Evolutionary conservation across 2,888 invertebrate genomes (phyloP).

Genomic region (Psylliodes chrysocephalus): DNA sequence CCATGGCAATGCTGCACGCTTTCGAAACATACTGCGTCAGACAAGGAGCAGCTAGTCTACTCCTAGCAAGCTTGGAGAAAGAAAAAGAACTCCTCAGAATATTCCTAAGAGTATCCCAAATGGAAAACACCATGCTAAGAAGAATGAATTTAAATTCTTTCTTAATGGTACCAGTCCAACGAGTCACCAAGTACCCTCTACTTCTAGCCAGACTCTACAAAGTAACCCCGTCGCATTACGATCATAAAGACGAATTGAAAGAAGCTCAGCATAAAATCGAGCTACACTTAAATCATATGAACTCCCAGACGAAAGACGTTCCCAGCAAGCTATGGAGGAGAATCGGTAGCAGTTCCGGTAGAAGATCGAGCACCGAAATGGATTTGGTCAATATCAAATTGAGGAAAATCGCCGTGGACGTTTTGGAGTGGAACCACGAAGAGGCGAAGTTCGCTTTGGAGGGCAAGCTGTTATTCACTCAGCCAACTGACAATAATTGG

Average conservation of each 20-base stretch:
- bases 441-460: constrained; percentile 92
- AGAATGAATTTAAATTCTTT: constrained; percentile 98
- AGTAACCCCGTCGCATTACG: constrained; percentile 86
- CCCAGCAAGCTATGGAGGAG: constrained; percentile 91
- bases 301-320: constrained; percentile 90
- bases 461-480: constrained; percentile 87
- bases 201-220: constrained; percentile 89
- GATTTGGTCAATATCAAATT: constrained; percentile 91
- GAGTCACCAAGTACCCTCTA: constrained; percentile 96
- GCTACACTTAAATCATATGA: constrained; percentile 92
- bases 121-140: constrained; percentile 92
- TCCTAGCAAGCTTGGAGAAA: constrained; percentile 90
- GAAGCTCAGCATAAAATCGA: constrained; percentile 94
- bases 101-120: constrained; percentile 94
- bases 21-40: constrained; percentile 96
- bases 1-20: constrained; percentile 91
- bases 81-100: constrained; percentile 94
- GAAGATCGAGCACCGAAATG: constrained; percentile 82
- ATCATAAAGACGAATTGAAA: constrained; percentile 83
- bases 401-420: constrained; percentile 92
- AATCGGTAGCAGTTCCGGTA: constrained; percentile 75
- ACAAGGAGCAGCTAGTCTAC: constrained; percentile 88
- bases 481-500: constrained; percentile 92
- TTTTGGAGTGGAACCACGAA: constrained; percentile 93
- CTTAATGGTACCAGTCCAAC: constrained; percentile 96